These are phyloP conservation scores for Mesoclemmys tuberculata DNA, from an alignment of 2,113 vertebrate genomes.

Conservation along the genomic window DNA sequence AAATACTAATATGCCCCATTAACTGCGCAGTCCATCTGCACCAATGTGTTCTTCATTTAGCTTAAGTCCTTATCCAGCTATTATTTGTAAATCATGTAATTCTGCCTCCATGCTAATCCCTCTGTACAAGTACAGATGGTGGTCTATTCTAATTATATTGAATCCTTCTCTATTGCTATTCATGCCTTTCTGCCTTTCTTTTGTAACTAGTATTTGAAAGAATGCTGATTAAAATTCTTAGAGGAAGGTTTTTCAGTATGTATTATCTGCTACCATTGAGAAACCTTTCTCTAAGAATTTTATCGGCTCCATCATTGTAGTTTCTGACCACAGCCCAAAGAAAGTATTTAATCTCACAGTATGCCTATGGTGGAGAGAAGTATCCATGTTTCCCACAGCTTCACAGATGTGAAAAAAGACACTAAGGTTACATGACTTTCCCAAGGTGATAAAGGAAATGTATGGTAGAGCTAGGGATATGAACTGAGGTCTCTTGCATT, in stretches of 20 bases:
- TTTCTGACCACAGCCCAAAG: neutral
- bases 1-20: neutral
- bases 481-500: neutral
- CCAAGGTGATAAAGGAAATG: neutral
- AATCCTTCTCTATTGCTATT: neutral
- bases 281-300: too few species aligned
- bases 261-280: neutral
- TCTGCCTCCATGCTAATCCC: neutral
- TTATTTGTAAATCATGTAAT: neutral
- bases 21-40: too few species aligned
- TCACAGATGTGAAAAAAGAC: neutral
- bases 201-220: neutral
- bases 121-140: neutral
- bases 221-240: neutral
- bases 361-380: neutral
- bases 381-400: neutral
- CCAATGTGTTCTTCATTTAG: neutral
- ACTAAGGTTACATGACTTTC: neutral
- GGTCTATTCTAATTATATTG: neutral
- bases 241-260: neutral
- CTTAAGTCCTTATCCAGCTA: neutral
- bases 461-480: neutral
- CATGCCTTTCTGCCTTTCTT: neutral
- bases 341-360: neutral
- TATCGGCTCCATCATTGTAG: neutral